Evolutionary conservation across 1,140 invertebrate genomes (phyloP), one percentile per base, ranked within the genome.

Genomic region (Contarinia nasturtii): DNA sequence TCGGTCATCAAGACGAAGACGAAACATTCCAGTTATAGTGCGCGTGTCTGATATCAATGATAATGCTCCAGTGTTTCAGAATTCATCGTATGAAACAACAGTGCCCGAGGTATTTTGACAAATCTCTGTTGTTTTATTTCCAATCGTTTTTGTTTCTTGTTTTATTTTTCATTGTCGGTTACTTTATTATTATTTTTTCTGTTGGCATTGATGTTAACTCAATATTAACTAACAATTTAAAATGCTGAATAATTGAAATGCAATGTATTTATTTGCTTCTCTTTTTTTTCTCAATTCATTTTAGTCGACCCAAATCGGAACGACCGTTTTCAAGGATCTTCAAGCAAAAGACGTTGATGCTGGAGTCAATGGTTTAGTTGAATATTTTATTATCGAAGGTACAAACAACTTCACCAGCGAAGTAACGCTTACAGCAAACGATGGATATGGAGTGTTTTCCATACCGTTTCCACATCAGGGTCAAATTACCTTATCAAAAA

Each of bases 21-120:
- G 79, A 49, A 85, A 77, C 21, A 86, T 90, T 59, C 86, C 86
- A 38, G 77, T 91, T 45, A 87, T 92, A 56, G 85, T 89, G 40
- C 72, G 86, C 61, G 79, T 90, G 47, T 84, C 82, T n/a, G 86
- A 90, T 65, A 76, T 88, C 56, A 92, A 92, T 58, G 86, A 92
- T 63, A 91, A 91, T 65, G 75, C 77, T 27, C 82, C 84, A 18
- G 71, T 76, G 54, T 88, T 88, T 66, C 68, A 80, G 53, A 80
- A 81, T 54, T 78, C 77, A 34, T 81, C 84, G 17, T 91, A 90
- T 58, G 77, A 83, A 61, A 77, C 82, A 27, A 81, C 74, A 41
- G 79, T 90, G 46, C 79, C 86, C n/a, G 86, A 92, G 77, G 86
- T 90, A 71, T 71, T 67, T 58, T 22, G 7, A n/a, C 14, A 33